Conservation (phyloP, 2,113 vertebrate genomes). For the Gobio gobio region DNA sequence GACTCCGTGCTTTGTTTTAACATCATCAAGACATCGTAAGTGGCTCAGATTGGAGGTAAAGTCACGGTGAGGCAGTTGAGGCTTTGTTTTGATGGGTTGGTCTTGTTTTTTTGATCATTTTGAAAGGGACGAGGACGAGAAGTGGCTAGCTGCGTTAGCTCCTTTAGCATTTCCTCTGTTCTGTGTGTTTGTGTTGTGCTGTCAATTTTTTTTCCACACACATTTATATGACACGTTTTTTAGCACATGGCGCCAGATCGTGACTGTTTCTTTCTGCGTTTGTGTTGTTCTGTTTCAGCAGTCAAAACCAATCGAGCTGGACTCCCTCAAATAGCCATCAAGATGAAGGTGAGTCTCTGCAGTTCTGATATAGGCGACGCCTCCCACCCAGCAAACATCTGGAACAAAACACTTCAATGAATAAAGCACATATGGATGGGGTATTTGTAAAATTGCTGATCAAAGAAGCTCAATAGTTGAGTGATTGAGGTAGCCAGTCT, state of each 20-base stretch:
- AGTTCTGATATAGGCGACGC: conserved; percentile 67
- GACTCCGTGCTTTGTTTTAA: background rate
- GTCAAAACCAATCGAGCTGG: conserved; percentile 84
- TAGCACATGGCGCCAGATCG: conserved; percentile 21
- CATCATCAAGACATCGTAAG: background rate
- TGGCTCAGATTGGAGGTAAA: conserved; percentile 11
- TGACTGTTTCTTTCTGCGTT: conserved; percentile 28
- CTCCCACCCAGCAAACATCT: conserved; percentile 55
- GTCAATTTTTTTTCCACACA: background rate
- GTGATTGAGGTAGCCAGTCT: background rate
- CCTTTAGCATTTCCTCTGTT: conserved; percentile 57
- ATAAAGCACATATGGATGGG: background rate
- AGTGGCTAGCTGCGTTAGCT: conserved; percentile 65
- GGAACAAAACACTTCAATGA: background rate
- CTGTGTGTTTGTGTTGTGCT: conserved; percentile 31
- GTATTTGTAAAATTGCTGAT: background rate
- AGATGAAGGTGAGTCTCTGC: conserved; percentile 93
- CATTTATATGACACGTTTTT: conserved; percentile 7
- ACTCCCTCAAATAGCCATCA: conserved; percentile 85
- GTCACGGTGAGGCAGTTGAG: background rate
- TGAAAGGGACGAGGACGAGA: conserved; percentile 55
- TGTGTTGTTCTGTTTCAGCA: conserved; percentile 69
- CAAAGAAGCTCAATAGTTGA: background rate
- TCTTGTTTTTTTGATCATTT: conserved; percentile 60
- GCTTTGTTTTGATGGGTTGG: conserved; percentile 19